Conservation (phyloP, 2,797 vertebrate species). For the Falco peregrinus region DNA sequence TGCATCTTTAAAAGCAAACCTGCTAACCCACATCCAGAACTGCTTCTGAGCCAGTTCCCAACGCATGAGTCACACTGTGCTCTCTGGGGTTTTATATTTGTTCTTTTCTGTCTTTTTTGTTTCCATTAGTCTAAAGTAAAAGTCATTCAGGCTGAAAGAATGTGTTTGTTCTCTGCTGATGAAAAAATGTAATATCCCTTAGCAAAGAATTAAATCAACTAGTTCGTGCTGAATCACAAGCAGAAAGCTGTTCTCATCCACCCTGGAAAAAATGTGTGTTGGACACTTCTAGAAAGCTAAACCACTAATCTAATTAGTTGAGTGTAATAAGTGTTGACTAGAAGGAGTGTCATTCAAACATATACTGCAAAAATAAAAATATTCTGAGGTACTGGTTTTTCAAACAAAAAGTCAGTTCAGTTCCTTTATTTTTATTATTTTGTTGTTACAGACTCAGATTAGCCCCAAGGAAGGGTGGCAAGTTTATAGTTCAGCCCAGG, state of each 20-base stretch:
- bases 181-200: not conserved
- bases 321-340: not conserved
- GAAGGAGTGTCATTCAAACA: not conserved
- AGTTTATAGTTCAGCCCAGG: constrained; percentile 97
- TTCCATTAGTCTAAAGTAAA: constrained; percentile 18
- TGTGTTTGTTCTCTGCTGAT: not conserved
- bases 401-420: not conserved
- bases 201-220: not conserved
- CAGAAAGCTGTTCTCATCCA: not conserved
- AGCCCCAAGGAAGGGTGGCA: constrained; percentile 98
- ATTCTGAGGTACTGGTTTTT: not conserved
- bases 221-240: not conserved
- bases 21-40: not conserved
- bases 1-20: not conserved
- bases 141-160: constrained; percentile 36
- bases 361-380: not conserved
- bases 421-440: not conserved
- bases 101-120: not conserved
- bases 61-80: fast-evolving
- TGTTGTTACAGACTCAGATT: constrained; percentile 86
- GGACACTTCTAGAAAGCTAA: not conserved
- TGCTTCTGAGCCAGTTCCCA: not conserved
- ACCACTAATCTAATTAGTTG: not conserved
- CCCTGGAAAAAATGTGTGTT: not conserved
- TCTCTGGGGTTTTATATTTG: not conserved